phyloP scores from a whole-genome alignment of 2,888 invertebrate genomes.

The Agonopterix arenella region DNA sequence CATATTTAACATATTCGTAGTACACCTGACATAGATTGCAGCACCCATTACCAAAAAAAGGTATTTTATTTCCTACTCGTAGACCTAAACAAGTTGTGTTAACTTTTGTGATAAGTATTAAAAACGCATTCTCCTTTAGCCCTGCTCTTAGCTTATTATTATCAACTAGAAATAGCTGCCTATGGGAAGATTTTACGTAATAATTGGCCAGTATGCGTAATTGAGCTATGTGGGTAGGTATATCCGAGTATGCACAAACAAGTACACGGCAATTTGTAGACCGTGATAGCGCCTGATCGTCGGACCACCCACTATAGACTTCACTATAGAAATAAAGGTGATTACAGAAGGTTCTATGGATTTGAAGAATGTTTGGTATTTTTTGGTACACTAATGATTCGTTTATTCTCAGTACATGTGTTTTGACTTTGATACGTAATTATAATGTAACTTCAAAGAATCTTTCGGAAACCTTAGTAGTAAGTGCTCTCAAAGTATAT shows the following conservation, averaged over 20 bases:
- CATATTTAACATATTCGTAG: too few species aligned
- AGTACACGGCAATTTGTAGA: slow-evolving; percentile 46
- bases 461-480: too few species aligned
- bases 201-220: slow-evolving; percentile 49
- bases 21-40: too few species aligned
- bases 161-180: slow-evolving; percentile 15
- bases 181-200: slow-evolving; percentile 49
- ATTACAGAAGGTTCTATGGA: slow-evolving; percentile 5
- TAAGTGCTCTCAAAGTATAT: too few species aligned
- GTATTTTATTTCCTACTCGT: too few species aligned
- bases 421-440: too few species aligned
- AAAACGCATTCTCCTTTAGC: neutral
- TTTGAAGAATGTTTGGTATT: too few species aligned
- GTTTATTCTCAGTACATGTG: slow-evolving; percentile 3
- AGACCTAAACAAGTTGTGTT: too few species aligned
- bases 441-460: too few species aligned
- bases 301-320: slow-evolving; percentile 43
- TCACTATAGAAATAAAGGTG: slow-evolving; percentile 15
- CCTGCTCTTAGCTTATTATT: neutral
- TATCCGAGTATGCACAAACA: slow-evolving; percentile 29
- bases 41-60: too few species aligned
- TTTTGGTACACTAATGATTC: too few species aligned
- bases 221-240: slow-evolving; percentile 41
- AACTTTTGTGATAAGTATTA: too few species aligned
- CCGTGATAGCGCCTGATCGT: slow-evolving; percentile 29